Evolutionary conservation across 2,888 invertebrate species (phyloP).

Genomic region (Eupithecia insigniata): DNA sequence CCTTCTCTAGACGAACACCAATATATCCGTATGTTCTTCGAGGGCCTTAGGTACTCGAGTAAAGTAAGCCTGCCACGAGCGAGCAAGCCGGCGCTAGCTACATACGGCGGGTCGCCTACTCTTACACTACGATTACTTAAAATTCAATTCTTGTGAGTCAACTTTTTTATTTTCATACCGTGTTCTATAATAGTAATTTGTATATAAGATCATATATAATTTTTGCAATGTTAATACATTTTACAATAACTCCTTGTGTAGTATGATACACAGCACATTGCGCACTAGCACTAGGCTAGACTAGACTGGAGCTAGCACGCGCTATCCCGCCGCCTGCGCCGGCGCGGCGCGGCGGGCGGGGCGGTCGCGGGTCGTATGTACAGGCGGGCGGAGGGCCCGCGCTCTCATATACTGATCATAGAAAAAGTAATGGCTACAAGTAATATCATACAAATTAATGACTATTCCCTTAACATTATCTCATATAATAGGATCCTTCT

Average conservation of each 20-base stretch:
- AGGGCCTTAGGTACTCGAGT: conserved; percentile 29
- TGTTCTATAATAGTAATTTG: conserved; percentile 84
- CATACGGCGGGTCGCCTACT: conserved; percentile 64
- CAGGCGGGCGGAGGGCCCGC: conserved; percentile 47
- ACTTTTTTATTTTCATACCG: conserved; percentile 84
- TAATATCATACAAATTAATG: conserved; percentile 85
- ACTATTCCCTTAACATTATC: conserved; percentile 84
- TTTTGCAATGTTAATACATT: conserved; percentile 84
- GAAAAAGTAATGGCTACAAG: conserved; percentile 82
- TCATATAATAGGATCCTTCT: conserved; percentile 83
- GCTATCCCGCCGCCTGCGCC: conserved; percentile 17
- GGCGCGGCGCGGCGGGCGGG: conserved; percentile 29
- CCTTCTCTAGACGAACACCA: conserved; percentile 37
- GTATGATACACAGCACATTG: conserved; percentile 75
- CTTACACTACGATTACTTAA: conserved; percentile 74
- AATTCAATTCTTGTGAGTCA: conserved; percentile 82
- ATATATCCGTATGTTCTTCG: conserved; percentile 40
- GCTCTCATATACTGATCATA: conserved; percentile 75
- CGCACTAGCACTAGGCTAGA: conserved; percentile 11
- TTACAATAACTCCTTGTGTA: conserved; percentile 83
- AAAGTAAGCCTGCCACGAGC: conserved; percentile 33
- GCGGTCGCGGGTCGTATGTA: conserved; percentile 55
- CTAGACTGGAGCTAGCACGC: conserved; percentile 11
- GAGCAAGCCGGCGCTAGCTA: conserved; percentile 51
- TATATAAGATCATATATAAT: conserved; percentile 84